Conservation (phyloP, 2,113 vertebrate genomes). For the Psittacula cyanocephala region DNA sequence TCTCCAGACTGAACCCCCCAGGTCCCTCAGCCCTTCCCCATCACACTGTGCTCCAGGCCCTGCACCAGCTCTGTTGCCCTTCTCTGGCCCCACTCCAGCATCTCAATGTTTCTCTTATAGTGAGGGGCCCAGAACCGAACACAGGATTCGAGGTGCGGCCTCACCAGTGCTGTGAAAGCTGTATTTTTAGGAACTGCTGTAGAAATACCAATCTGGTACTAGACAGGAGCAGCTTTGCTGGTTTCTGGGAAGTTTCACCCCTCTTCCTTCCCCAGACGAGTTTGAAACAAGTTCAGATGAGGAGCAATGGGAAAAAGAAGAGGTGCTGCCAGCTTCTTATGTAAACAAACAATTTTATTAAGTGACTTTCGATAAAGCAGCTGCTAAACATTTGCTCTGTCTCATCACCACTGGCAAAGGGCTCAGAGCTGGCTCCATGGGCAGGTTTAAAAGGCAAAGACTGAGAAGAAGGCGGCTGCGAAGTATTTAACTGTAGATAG, state of each 20-base stretch:
- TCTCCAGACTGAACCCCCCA: neutral
- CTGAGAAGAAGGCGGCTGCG: neutral
- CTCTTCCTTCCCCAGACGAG: neutral
- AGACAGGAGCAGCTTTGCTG: neutral
- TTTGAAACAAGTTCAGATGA: conserved; percentile 50
- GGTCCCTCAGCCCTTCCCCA: neutral
- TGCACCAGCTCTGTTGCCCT: neutral
- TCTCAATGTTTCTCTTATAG: neutral
- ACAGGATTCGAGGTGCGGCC: neutral
- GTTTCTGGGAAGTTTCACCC: neutral
- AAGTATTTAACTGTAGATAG: neutral
- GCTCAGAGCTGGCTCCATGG: conserved; percentile 1
- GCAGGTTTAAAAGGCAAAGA: neutral
- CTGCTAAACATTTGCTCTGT: conserved; percentile 53
- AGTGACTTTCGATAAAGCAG: conserved; percentile 49
- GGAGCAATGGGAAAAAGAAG: neutral
- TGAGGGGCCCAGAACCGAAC: neutral
- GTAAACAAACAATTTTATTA: conserved; percentile 61
- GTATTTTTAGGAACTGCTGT: neutral
- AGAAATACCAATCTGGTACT: neutral
- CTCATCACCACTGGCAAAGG: conserved; percentile 26
- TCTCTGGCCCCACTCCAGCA: neutral
- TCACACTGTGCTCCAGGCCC: neutral
- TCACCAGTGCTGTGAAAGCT: neutral
- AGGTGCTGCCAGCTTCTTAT: conserved; percentile 17